A percentile compares a stretch with the other conserved stretches of the same genome.
Conservation (phyloP, 2,113 vertebrate species). For the Tricholaema leucomelas region DNA sequence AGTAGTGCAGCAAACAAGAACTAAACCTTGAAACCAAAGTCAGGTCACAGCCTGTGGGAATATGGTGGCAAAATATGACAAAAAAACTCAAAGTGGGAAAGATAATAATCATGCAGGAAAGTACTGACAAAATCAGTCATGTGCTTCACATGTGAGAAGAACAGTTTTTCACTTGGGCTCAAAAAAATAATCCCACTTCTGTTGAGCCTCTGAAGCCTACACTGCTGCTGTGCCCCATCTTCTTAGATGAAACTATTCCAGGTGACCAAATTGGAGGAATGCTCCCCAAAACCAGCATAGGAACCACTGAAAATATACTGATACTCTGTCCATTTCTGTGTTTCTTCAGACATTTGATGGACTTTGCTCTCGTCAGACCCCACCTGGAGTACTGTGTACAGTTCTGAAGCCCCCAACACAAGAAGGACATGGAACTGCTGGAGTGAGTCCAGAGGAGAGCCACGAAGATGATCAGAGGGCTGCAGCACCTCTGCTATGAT, state of each 20-base stretch:
- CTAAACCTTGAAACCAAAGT: not conserved
- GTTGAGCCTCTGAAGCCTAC: not conserved
- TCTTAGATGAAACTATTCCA: not conserved
- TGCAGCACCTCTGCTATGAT: too few species aligned
- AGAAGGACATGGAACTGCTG: too few species aligned
- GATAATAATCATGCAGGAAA: not conserved
- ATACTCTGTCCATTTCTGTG: not conserved
- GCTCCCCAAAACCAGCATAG: not conserved
- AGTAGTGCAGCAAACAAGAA: not conserved
- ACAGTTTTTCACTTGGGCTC: not conserved
- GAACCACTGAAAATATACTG: not conserved
- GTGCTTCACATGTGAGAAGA: not conserved
- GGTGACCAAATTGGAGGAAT: not conserved
- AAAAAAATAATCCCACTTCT: not conserved
- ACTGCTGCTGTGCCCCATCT: not conserved
- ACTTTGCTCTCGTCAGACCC: too few species aligned
- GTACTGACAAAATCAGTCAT: not conserved
- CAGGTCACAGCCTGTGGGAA: not conserved
- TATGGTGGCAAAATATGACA: not conserved
- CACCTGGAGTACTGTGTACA: too few species aligned
- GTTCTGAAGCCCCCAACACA: too few species aligned
- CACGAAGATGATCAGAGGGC: too few species aligned
- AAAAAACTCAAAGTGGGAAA: not conserved
- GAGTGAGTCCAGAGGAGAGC: too few species aligned
- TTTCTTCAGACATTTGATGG: not conserved